Base-by-base conservation (phyloP, 2,797 vertebrate species). In the Leucoraja ocellata region DNA sequence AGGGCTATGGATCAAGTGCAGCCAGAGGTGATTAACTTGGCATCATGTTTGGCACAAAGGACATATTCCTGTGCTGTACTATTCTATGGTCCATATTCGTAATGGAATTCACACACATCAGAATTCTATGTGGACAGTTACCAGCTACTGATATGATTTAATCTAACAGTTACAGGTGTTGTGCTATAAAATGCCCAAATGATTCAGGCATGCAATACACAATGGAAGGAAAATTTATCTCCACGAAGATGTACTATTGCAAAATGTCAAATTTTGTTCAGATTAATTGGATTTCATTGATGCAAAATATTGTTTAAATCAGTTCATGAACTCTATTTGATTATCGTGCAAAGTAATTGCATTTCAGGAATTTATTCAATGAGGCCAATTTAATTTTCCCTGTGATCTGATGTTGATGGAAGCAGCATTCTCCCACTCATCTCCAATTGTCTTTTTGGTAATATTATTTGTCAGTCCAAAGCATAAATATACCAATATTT, bases 201-300 rank as follows among this genome's bases (percentile, higher is more conserved):
- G 32, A 23, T n/a, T 91, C 21, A 73, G 63, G 39, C 36, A 73
- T 11, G 11, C 28, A 23, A 21, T 23, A 39, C 36, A 73, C 32
- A 91, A 91, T 91, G 86, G 63, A 91, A 86, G 13, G 25, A 13
- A 68, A 86, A 61, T 86, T 86, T 86, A 11, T 61, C 25, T 14
- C 46, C 1, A 11, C 61, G 61, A 83, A 23, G 21, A 58, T 83
- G 80, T 1, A 58, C 80, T 23, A 71, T 23, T 46, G 46, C 68
- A 71, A 86, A 63, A 84, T 21, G 25, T 61, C 81, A 61, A 81
- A 11, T 54, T 61, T 84, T 54, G 28, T 91, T 91, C 65, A 90
- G 32, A 63, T 7, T 88, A 91, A 68, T n/a, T 39, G 32, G 32
- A 32, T 23, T 21, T 4, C 71, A 73, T 2, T 73, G 21, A 10